phyloP scores from a whole-genome alignment of 2,888 invertebrate genomes.

The Limenitis arthemis region DNA sequence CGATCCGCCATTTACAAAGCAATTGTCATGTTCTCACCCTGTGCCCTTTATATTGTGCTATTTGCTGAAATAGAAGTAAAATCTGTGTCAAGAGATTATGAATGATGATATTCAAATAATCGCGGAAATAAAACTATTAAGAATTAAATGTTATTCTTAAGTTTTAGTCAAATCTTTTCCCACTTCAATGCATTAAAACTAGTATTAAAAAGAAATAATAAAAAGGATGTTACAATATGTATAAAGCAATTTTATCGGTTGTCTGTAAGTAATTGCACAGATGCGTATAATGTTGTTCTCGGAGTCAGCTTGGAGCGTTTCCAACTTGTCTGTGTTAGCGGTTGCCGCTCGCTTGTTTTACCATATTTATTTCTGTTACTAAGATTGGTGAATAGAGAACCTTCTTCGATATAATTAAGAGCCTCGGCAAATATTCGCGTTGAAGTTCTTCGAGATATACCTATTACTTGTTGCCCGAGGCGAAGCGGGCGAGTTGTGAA shows the following conservation, averaged over 20 bases:
- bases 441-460: constrained; percentile 12
- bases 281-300: constrained; percentile 23
- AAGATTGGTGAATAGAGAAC: constrained; percentile 24
- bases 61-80: no score
- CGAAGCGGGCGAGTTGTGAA: constrained; percentile 38
- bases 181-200: neutral
- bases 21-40: no score
- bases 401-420: constrained; percentile 21
- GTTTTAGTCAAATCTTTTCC: no score
- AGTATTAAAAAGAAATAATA: constrained; percentile 3
- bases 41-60: no score
- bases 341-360: constrained; percentile 16
- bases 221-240: constrained; percentile 13
- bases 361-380: constrained; percentile 21
- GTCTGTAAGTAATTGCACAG: constrained; percentile 27
- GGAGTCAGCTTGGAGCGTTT: constrained; percentile 24
- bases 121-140: no score
- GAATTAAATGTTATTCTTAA: no score
- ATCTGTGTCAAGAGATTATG: no score
- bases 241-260: constrained; percentile 24
- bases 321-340: constrained; percentile 18
- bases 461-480: constrained; percentile 17
- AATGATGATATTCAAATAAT: no score
- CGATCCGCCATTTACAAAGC: no score
- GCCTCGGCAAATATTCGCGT: constrained; percentile 17